Percentiles rank a stretch among this genome's conserved stretches.
phyloP scores from a whole-genome alignment of 2,113 vertebrate species.

The Psilopsiagon aurifrons region DNA sequence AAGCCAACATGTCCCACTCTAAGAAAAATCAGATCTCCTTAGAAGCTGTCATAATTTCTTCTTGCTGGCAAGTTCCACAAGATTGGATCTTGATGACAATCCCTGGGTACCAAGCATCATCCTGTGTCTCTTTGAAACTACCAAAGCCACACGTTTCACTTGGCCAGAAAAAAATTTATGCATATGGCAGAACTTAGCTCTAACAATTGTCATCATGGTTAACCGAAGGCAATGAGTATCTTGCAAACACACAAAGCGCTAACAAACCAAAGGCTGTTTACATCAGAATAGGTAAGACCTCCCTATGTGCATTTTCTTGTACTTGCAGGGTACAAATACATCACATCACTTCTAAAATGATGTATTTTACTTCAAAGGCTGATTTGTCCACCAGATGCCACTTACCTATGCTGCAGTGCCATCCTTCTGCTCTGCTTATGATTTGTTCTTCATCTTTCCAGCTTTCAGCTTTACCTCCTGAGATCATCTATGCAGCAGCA shows the following conservation, averaged over 20 bases:
- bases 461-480: neutral
- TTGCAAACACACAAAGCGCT: neutral
- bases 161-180: neutral
- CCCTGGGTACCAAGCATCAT: neutral
- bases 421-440: neutral
- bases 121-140: neutral
- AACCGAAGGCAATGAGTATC: neutral
- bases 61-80: neutral
- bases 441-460: neutral
- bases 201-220: neutral
- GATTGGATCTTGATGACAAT: neutral
- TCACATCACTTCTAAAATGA: neutral
- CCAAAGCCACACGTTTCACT: neutral
- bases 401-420: neutral
- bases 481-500: neutral
- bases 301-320: fast-evolving
- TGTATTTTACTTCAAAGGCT: neutral
- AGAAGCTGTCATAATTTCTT: neutral
- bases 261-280: neutral
- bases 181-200: neutral
- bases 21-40: neutral
- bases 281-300: neutral
- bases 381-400: neutral
- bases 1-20: neutral
- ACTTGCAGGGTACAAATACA: neutral